Base-by-base conservation (phyloP, 1,140 invertebrate species). In the Nasonia giraulti region DNA sequence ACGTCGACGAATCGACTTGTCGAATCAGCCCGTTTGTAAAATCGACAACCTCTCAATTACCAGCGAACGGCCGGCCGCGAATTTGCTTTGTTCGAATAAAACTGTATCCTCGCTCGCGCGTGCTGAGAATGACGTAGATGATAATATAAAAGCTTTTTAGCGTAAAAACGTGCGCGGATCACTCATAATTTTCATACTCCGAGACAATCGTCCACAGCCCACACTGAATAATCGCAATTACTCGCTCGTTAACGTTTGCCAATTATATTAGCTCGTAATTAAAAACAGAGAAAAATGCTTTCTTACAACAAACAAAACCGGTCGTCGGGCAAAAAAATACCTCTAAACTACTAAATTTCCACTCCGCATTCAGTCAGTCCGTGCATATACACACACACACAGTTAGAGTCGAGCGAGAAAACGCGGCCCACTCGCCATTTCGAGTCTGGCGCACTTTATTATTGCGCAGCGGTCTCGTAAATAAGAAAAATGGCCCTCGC, bases 381-480 rank as follows among this genome's bases (percentile, higher is more conserved):
- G 37, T 37, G 37, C 27, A 2, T 11, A 75, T 1, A 31, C 37
- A 10, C 20, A 20, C 20, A 20, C 12, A 44, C 12, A 74, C 20
- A 74, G 68, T 7, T 4, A 31, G 23, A 71, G 11, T n/a, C 69
- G 27, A 37, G 73, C 20, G 14, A 33, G 31, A 33, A 40, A 20
- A 10, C 17, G 14, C 27, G 20, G 73, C 14, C 31, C 31, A n/a
- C 73, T 37, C 73, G 73, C 37, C 37, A n/a, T 75, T 75, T 75
- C 37, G 73, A 75, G 73, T 75, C 31, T n/a, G 73, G 73, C 31
- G 66, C 47, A 44, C 31, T 55, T 55, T 74, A 82, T 82, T 82
- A 82, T 82, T 74, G 79, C 80, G 37, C 20, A n/a, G 80, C 20
- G 80, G 71, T 44, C 80, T 74, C 80, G 47, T 82, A 82, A 82